These are phyloP conservation scores for Melanotaenia trifasciata DNA, from an alignment of 2,797 vertebrate genomes.

Conservation along the genomic window DNA sequence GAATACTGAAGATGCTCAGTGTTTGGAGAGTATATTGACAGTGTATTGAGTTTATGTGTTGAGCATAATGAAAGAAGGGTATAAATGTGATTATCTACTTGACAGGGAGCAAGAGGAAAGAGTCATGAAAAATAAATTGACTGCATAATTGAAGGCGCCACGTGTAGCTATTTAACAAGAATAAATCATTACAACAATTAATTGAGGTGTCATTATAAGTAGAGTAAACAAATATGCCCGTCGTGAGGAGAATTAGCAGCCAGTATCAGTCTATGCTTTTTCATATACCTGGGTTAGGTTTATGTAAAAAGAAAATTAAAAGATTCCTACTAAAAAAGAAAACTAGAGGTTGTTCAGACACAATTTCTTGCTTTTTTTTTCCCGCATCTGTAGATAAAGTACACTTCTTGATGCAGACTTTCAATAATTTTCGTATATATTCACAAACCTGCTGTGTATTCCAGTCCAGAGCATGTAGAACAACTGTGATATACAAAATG, in stretches of 20 bases:
- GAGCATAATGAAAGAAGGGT: slow-evolving; percentile 9
- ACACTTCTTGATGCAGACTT: too few relatives aligned
- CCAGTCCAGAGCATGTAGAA: background rate
- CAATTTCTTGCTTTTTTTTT: background rate
- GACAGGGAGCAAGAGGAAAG: background rate
- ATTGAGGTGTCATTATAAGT: slow-evolving; percentile 46
- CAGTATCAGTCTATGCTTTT: slow-evolving; percentile 1
- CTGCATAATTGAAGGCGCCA: slow-evolving; percentile 39
- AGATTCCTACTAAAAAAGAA: background rate
- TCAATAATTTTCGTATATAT: too few relatives aligned
- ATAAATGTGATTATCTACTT: slow-evolving; percentile 17
- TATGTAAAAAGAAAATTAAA: background rate
- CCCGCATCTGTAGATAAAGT: too few relatives aligned
- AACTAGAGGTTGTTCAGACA: background rate
- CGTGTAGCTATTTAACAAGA: slow-evolving; percentile 45
- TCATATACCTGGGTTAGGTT: background rate
- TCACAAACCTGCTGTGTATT: background rate
- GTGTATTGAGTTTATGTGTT: background rate
- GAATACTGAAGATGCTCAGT: background rate
- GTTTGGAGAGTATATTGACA: background rate
- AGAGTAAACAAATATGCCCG: slow-evolving; percentile 50
- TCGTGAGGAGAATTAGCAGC: slow-evolving; percentile 32
- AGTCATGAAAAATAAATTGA: slow-evolving; percentile 31
- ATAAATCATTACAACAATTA: slow-evolving; percentile 46
- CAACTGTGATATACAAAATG: background rate